Evolutionary conservation across 2,113 vertebrate species (phyloP), one percentile per base, ranked within the genome.

Genomic region (Ciconia stormi): DNA sequence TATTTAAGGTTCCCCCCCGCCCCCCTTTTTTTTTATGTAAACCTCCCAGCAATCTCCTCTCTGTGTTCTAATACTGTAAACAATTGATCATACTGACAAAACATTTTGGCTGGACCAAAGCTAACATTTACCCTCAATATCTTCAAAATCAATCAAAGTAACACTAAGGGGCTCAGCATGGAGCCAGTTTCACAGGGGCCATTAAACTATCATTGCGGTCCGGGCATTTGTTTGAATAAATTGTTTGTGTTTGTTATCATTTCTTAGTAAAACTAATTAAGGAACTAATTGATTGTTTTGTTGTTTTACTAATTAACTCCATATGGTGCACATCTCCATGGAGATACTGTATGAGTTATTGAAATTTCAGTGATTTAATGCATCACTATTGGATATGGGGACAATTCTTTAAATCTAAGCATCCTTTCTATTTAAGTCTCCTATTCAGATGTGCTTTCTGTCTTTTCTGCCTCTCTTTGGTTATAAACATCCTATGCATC

Each of bases 221-320:
- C 73, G 77, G 92, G 93, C 97, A 97, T 97, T 98, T 98, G 97
- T 98, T 97, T 98, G 98, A 98, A 98, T 98, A 98, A 98, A 98
- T 97, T 97, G 97, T 98, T 98, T 97, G 96, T 97, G 95, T 98
- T 98, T 98, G 98, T 98, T 98, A 98, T 98, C 97, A 98, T 98
- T 98, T 98, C 98, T 98, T 97, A 85, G 98, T 97, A 97, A 98
- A 98, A 98, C 98, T 98, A 98, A 98, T 98, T 98, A 98, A 98
- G 97, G 94, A 98, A 98, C 98, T 98, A 98, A 98, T 98, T 98
- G 98, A 98, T 98, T 98, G 98, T 98, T 98, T 98, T 98, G 98
- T 98, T 98, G 97, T 98, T 97, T 97, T 98, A 94, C 98, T 98
- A 98, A 98, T 98, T 98, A 98, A 98, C 98, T 98, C 98, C 98